Percentiles rank a stretch among this genome's conserved stretches.
phyloP scores from a whole-genome alignment of 92 coral and sea anemone species.

The Porites lobata region DNA sequence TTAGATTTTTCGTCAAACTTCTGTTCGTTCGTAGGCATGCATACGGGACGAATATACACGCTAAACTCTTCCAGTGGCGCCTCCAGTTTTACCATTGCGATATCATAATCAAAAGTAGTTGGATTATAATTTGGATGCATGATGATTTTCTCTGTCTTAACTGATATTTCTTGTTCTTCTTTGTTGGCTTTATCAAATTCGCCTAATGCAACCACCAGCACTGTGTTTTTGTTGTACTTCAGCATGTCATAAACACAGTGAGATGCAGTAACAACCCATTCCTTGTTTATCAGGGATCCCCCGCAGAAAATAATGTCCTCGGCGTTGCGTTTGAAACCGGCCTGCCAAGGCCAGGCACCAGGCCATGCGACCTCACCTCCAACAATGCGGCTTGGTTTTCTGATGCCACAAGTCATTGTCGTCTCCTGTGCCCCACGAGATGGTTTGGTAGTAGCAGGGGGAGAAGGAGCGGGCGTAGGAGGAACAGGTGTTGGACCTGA shows the following conservation, averaged over 20 bases:
- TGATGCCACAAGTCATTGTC: constrained; percentile 63
- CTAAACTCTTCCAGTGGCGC: constrained; percentile 57
- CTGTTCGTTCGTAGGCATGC: constrained; percentile 50
- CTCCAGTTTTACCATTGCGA: constrained; percentile 60
- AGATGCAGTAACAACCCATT: constrained; percentile 81
- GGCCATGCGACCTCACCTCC: constrained; percentile 75
- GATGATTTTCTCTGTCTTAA: constrained; percentile 49
- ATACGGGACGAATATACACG: constrained; percentile 65
- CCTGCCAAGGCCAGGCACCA: constrained; percentile 87
- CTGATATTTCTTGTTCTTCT: constrained; percentile 68
- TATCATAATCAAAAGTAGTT: constrained; percentile 65
- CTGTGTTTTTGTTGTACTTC: constrained; percentile 27
- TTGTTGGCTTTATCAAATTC: constrained; percentile 64
- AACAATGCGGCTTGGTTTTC: constrained; percentile 72
- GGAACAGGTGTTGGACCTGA: not conserved
- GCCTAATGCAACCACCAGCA: constrained; percentile 59
- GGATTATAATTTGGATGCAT: constrained; percentile 66
- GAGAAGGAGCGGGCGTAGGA: not conserved
- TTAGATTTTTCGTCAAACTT: constrained; percentile 56
- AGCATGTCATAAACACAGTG: constrained; percentile 74
- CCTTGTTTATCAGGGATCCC: constrained; percentile 65
- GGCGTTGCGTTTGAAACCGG: constrained; percentile 48
- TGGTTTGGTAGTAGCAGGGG: constrained; percentile 6
- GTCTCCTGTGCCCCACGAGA: constrained; percentile 19
- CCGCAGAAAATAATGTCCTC: constrained; percentile 66